Evolutionary conservation across 2,888 invertebrate genomes (phyloP), one percentile per base, ranked within the genome.

Genomic region (Leptura quadrifasciata): DNA sequence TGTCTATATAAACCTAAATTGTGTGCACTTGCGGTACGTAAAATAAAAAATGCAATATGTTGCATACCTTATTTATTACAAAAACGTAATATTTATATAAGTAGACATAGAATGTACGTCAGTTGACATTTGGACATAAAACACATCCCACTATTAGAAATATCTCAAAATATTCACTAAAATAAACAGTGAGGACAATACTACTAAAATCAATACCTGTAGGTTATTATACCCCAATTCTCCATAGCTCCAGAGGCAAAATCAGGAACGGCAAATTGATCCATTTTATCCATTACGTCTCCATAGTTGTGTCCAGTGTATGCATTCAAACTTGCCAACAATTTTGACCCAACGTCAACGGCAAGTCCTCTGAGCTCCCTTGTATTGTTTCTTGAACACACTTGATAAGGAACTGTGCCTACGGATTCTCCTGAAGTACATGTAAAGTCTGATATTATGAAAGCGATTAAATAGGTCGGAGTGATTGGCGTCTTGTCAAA

Each of bases 381-480:
- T n/a, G 80, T 72, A 58, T 78, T 76, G 1, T 55, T 54, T 68
- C 78, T 74, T 2, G 84, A 84, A 58, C 83, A 84, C 1, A 84
- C 78, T 17, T 58, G 63, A 68, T 82, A 80, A 0, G 80, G 78
- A 0, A 81, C 76, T 6, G 17, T 17, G 12, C 57, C 69, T 18
- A 80, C 64, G 24, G 72, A 63, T 15, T 70, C 79, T 9, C 79
- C 80, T 8, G 72, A 9, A 6, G 81, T 72, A 57, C 82, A 83
- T 2, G 79, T 80, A 55, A 82, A 83, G 24, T 83, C 80, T 0
- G 83, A 82, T 39, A 83, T 74, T 1, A 81, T 68, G 55, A 82
- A 80, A 9, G 83, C 83, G 0, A 81, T 72, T 12, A 82, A 72
- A 70, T 83, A 83, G 1, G 83, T 78, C 0, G 83, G 63, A 80